Evolutionary conservation across 2,113 vertebrate species (phyloP).

Genomic region (Aptenodytes patagonicus): DNA sequence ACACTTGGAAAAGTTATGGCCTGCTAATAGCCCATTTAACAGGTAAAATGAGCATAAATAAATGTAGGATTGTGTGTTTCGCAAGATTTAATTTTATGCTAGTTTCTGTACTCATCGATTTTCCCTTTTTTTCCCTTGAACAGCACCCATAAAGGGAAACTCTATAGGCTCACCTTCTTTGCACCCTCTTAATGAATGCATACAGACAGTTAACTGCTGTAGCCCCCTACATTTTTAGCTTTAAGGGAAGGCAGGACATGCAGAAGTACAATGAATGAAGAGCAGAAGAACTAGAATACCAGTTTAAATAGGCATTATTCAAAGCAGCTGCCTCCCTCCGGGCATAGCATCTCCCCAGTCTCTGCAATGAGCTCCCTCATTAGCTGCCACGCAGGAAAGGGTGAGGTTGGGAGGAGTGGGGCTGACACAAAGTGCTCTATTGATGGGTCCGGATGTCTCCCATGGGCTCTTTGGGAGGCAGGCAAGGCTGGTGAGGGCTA

Average conservation of each 20-base stretch:
- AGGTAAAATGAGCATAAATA: constrained; percentile 13
- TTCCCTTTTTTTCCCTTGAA: neutral
- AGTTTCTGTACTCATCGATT: neutral
- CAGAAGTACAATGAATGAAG: neutral
- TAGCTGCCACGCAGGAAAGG: neutral
- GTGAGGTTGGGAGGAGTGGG: neutral
- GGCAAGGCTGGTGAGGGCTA: neutral
- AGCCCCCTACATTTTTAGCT: neutral
- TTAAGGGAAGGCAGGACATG: neutral
- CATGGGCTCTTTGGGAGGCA: neutral
- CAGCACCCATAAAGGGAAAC: neutral
- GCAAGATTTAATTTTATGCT: neutral
- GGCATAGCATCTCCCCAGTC: neutral
- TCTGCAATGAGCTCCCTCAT: neutral
- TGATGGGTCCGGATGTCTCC: neutral
- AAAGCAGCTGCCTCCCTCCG: neutral
- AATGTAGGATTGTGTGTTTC: neutral
- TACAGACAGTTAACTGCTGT: neutral
- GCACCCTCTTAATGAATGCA: neutral
- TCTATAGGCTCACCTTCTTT: neutral
- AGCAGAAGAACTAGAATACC: neutral
- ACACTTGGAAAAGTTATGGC: neutral
- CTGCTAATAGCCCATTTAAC: constrained; percentile 4
- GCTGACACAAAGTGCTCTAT: neutral
- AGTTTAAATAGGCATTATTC: neutral